phyloP scores from a whole-genome alignment of 64 coral and sea anemone genomes.

The Porites lutea region DNA sequence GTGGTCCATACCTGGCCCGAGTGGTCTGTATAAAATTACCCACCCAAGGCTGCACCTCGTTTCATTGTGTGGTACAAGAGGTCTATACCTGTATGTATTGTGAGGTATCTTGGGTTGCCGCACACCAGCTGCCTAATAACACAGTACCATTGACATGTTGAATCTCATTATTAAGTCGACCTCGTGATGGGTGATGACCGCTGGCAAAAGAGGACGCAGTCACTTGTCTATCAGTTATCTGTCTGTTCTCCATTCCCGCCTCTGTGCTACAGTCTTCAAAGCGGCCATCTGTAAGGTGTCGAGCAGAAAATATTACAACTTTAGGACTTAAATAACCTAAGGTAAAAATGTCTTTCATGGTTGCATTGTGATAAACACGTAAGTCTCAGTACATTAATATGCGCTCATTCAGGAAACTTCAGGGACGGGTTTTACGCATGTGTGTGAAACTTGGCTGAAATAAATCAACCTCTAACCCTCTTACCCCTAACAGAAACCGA shows the following conservation, averaged over 20 bases:
- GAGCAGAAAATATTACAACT: background rate
- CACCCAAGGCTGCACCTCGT: no score
- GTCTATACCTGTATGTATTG: slow-evolving; percentile 86
- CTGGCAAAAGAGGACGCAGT: slow-evolving; percentile 68
- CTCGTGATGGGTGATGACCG: slow-evolving; percentile 62
- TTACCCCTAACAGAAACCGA: no score
- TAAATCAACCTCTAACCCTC: no score
- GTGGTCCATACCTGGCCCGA: no score
- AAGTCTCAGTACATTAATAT: no score
- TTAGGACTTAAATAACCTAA: no score
- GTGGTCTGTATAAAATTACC: no score
- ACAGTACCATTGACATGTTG: slow-evolving; percentile 62
- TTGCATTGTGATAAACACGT: no score
- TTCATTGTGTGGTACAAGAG: background rate
- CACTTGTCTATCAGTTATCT: slow-evolving; percentile 57
- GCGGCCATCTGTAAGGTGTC: background rate
- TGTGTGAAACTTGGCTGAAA: no score
- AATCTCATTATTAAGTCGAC: slow-evolving; percentile 73
- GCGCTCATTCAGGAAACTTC: no score
- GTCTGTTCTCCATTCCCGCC: slow-evolving; percentile 73
- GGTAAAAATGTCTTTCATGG: no score
- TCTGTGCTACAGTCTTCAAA: slow-evolving; percentile 73
- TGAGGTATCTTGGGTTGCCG: slow-evolving; percentile 13
- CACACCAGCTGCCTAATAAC: slow-evolving; percentile 85
- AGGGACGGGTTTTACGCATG: no score